Evolutionary conservation across 2,888 invertebrate genomes (phyloP).

Genomic region (Ormia ochracea): DNA sequence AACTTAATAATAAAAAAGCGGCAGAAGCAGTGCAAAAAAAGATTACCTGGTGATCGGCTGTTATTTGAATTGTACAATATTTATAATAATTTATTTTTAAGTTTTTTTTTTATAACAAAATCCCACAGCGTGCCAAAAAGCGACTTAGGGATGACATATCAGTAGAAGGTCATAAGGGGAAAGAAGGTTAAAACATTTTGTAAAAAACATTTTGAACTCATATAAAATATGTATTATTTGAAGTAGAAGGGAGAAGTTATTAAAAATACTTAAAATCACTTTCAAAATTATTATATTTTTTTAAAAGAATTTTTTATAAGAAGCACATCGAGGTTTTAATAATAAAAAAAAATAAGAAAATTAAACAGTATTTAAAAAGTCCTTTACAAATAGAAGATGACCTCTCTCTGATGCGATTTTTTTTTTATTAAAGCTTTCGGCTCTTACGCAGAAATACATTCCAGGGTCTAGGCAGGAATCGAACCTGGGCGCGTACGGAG

Average conservation of each 20-base stretch:
- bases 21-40: constrained; percentile 81
- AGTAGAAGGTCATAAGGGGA: constrained; percentile 50
- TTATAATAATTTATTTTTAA: not conserved
- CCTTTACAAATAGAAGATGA: not conserved
- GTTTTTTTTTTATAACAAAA: constrained; percentile 75
- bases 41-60: constrained; percentile 79
- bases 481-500: too few species aligned
- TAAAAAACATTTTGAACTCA: constrained; percentile 13
- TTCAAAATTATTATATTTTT: constrained; percentile 18
- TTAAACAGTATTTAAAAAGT: not conserved
- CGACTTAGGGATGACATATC: constrained; percentile 73
- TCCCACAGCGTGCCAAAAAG: constrained; percentile 83
- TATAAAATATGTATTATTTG: constrained; percentile 31
- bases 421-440: too few species aligned
- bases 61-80: constrained; percentile 65
- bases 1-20: constrained; percentile 68
- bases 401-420: not conserved
- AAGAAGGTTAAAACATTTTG: constrained; percentile 31
- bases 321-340: constrained; percentile 53
- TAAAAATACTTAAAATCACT: constrained; percentile 41
- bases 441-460: too few species aligned
- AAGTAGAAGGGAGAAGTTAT: constrained; percentile 22
- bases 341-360: not conserved
- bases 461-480: too few species aligned
- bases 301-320: constrained; percentile 58